These are phyloP conservation scores for Halictus ligatus DNA, from an alignment of 2,888 invertebrate genomes.

Conservation along the genomic window DNA sequence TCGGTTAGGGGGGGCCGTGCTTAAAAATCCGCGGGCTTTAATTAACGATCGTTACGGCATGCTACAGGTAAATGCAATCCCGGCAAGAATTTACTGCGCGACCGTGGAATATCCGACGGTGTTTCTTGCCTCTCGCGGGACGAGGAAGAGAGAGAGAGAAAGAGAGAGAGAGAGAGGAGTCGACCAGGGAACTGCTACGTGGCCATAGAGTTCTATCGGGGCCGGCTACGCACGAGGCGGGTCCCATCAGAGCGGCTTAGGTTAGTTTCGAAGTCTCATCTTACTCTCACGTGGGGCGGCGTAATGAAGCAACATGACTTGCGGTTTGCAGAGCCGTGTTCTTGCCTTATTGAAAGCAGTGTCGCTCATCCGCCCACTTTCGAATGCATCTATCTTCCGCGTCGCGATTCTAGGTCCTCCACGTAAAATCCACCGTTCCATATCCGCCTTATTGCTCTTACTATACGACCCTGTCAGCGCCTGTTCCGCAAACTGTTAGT, in stretches of 20 bases:
- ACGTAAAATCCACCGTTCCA: not conserved
- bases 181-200: constrained; percentile 42
- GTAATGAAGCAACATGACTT: constrained; percentile 84
- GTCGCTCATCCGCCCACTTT: constrained; percentile 79
- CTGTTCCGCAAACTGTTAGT: not conserved
- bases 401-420: not conserved
- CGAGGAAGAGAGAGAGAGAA: constrained; percentile 17
- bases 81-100: constrained; percentile 65
- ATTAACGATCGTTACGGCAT: constrained; percentile 63
- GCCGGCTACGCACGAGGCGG: constrained; percentile 71
- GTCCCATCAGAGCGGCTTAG: constrained; percentile 71
- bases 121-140: constrained; percentile 34
- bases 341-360: constrained; percentile 83
- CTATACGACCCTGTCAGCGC: not conserved
- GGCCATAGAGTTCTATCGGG: constrained; percentile 57
- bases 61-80: constrained; percentile 66
- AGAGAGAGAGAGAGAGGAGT: constrained; percentile 9
- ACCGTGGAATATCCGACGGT: constrained; percentile 54
- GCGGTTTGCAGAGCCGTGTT: constrained; percentile 81
- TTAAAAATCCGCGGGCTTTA: constrained; percentile 57
- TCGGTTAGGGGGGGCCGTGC: constrained; percentile 27
- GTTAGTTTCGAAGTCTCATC: constrained; percentile 78
- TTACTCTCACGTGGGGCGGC: constrained; percentile 81
- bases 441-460: not conserved
- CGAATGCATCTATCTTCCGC: constrained; percentile 21